phyloP scores from a whole-genome alignment of 2,113 vertebrate genomes.

The Pseudorhombus dupliciocellatus region DNA sequence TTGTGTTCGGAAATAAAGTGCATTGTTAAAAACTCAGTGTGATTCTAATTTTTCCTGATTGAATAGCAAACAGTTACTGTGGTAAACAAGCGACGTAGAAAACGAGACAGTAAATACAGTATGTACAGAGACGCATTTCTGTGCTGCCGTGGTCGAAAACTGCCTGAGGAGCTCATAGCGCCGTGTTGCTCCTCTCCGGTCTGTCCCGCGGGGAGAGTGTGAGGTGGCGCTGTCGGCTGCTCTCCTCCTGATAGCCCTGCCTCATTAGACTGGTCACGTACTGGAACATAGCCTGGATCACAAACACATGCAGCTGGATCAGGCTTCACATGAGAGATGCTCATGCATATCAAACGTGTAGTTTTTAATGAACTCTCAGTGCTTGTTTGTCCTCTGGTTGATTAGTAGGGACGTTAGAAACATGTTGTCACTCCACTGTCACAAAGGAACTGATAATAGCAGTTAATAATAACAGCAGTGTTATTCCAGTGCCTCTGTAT shows the following conservation, averaged over 20 bases:
- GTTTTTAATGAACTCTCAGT: too few species aligned
- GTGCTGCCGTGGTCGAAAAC: conserved; percentile 22
- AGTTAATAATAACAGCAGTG: not conserved
- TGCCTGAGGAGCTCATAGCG: conserved; percentile 61
- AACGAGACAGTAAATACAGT: conserved; percentile 54
- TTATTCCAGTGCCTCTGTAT: not conserved
- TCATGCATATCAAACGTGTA: not conserved
- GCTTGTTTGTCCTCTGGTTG: too few species aligned
- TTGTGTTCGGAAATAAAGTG: conserved; percentile 68
- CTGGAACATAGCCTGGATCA: conserved; percentile 77
- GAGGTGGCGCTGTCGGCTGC: conserved; percentile 42
- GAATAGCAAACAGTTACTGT: conserved; percentile 3
- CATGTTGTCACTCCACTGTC: too few species aligned
- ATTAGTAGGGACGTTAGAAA: too few species aligned
- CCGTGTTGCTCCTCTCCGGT: conserved; percentile 75
- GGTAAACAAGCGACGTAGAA: conserved; percentile 34
- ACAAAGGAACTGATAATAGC: too few species aligned
- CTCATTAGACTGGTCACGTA: conserved; percentile 79
- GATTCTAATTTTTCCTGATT: not conserved
- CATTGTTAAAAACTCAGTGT: conserved; percentile 42
- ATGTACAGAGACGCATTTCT: conserved; percentile 62
- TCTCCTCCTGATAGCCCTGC: conserved; percentile 78
- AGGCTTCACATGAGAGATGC: not conserved
- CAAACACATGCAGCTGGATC: conserved; percentile 1
- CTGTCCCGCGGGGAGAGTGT: conserved; percentile 64